These are phyloP conservation scores for Leuctra nigra DNA, from an alignment of 2,888 invertebrate genomes.

Conservation along the genomic window DNA sequence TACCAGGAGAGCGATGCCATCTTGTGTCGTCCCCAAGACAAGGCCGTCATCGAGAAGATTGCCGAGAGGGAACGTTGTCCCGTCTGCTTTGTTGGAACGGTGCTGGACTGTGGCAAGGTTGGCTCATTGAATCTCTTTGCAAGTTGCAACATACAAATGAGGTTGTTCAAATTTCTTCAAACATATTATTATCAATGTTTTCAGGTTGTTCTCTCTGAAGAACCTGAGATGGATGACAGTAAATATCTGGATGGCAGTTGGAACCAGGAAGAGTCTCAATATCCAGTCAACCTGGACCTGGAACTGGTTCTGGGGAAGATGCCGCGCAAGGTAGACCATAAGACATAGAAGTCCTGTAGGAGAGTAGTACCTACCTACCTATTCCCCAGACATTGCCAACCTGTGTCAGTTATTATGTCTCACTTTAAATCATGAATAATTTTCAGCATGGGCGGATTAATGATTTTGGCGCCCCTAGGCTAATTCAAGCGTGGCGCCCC, in stretches of 20 bases:
- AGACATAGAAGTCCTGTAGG: too few relatives aligned
- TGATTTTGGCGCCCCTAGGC: too few relatives aligned
- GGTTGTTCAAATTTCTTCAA: background rate
- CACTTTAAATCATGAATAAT: too few relatives aligned
- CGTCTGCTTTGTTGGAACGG: slow-evolving; percentile 85
- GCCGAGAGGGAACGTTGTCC: slow-evolving; percentile 87
- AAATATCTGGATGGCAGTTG: slow-evolving; percentile 36
- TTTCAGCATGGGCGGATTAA: too few relatives aligned
- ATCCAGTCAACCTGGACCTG: slow-evolving; percentile 84
- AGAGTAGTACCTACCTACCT: too few relatives aligned
- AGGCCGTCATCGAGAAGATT: slow-evolving; percentile 57
- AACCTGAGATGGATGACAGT: slow-evolving; percentile 44
- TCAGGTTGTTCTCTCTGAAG: slow-evolving; percentile 59
- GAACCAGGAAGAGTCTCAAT: slow-evolving; percentile 41
- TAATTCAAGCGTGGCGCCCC: too few relatives aligned
- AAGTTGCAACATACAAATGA: background rate
- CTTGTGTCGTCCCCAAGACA: slow-evolving; percentile 63
- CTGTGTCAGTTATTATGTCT: too few relatives aligned
- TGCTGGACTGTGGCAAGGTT: slow-evolving; percentile 76
- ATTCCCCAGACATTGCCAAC: too few relatives aligned
- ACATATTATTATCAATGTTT: background rate
- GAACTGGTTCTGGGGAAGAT: slow-evolving; percentile 84
- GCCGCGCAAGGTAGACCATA: slow-evolving; percentile 61
- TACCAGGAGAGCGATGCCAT: slow-evolving; percentile 95
- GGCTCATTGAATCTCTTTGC: slow-evolving; percentile 27